Percentiles rank a stretch among this genome's conserved stretches.
Conservation (phyloP, 2,797 vertebrate species). For the Decapterus maruadsi region DNA sequence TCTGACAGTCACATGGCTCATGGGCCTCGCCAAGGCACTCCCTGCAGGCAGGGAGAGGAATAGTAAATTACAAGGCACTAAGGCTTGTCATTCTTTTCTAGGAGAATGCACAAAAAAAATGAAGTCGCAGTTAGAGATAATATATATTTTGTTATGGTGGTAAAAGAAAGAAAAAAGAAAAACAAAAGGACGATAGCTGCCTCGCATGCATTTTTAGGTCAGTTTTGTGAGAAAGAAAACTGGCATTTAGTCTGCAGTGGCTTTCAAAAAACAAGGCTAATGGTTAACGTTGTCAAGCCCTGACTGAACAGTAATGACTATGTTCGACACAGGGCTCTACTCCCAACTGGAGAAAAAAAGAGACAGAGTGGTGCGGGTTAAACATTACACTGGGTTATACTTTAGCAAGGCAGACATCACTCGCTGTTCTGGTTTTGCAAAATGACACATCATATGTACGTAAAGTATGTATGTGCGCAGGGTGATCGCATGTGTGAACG, state of each 20-base stretch:
- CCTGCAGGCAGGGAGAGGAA: conserved; percentile 78
- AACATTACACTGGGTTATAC: neutral
- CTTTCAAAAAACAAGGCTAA: neutral
- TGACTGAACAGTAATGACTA: neutral
- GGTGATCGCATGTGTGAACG: neutral
- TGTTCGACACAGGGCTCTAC: conserved; percentile 3
- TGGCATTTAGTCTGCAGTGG: neutral
- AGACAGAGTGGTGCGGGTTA: neutral
- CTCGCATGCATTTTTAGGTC: neutral
- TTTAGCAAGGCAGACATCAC: neutral
- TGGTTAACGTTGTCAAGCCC: neutral
- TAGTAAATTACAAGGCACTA: neutral
- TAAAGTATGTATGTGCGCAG: neutral
- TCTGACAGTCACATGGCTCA: conserved; percentile 98
- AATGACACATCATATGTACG: neutral
- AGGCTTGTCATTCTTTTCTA: neutral
- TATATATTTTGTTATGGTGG: neutral
- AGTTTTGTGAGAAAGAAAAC: neutral
- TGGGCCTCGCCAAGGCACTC: conserved; percentile 98
- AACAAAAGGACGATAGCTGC: neutral
- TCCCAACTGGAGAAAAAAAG: neutral
- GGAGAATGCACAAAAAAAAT: neutral
- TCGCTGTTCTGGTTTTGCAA: neutral
- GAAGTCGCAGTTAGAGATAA: neutral
- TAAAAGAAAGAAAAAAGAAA: neutral